A percentile compares a stretch with the other conserved stretches of the same genome.
phyloP scores from a whole-genome alignment of 1,140 invertebrate species.

The Musca domestica region DNA sequence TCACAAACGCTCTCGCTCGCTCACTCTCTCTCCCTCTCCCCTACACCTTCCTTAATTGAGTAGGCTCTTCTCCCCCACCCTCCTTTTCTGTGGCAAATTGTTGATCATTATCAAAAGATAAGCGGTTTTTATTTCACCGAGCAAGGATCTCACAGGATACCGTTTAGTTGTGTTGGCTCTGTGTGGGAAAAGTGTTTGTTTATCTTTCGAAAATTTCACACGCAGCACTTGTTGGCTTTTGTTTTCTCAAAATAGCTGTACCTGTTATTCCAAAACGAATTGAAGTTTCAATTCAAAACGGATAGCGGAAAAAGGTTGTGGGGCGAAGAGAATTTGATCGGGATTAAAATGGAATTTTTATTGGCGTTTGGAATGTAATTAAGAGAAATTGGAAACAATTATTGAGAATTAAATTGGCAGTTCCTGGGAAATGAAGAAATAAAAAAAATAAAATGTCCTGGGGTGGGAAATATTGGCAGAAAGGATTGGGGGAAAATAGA shows the following conservation, averaged over 20 bases:
- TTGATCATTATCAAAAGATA: constrained; percentile 7
- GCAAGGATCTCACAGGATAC: not conserved
- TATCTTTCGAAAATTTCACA: constrained; percentile 14
- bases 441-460: no score
- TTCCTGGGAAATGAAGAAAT: no score
- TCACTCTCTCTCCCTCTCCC: not conserved
- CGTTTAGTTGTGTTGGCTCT: not conserved
- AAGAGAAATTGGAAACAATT: no score
- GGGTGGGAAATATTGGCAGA: no score
- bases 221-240: constrained; percentile 14
- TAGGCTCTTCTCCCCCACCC: constrained; percentile 4
- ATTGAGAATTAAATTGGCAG: no score
- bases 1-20: not conserved
- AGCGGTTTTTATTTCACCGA: not conserved
- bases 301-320: no score
- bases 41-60: not conserved
- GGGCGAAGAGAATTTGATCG: no score
- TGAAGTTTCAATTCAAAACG: no score
- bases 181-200: constrained; percentile 19
- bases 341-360: no score
- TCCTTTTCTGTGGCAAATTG: not conserved
- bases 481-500: no score
- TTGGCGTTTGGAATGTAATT: no score
- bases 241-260: not conserved
- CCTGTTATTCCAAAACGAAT: no score